Conservation (phyloP, 2,888 invertebrate species). For the Fabriciana adippe region DNA sequence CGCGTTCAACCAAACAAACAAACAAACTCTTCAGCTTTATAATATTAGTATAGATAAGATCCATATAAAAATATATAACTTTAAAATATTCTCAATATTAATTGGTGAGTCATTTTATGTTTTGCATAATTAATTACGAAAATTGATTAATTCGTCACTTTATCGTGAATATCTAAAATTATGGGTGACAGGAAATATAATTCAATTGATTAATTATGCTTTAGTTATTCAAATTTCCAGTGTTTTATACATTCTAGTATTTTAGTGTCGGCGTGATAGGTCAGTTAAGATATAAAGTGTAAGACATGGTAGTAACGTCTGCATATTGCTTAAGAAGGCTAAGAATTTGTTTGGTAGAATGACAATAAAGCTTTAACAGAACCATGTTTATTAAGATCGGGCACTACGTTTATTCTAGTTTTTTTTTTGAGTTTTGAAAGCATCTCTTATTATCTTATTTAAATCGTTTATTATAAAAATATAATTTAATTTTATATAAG, state of each 20-base stretch:
- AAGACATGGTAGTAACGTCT: background rate
- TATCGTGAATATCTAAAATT: constrained; percentile 4
- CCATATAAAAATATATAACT: no score
- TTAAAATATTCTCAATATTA: no score
- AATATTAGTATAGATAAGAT: no score
- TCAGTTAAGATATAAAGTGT: constrained; percentile 8
- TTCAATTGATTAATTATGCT: background rate
- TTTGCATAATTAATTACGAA: background rate
- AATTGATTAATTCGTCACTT: background rate
- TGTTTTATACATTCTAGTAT: background rate
- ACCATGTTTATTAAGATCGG: no score
- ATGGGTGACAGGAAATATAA: background rate
- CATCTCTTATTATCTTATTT: no score
- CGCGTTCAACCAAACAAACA: no score
- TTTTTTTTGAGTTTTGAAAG: no score
- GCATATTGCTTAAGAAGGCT: constrained; percentile 1
- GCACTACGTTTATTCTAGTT: no score
- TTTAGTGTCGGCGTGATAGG: constrained; percentile 18
- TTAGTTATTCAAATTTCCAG: constrained; percentile 6
- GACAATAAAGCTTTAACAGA: background rate
- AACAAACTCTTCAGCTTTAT: no score
- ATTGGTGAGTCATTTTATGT: background rate
- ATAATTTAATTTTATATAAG: no score
- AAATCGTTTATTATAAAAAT: no score
- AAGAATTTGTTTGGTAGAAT: background rate